Conservation (phyloP, 2,797 vertebrate species). For the Pterois miles region DNA sequence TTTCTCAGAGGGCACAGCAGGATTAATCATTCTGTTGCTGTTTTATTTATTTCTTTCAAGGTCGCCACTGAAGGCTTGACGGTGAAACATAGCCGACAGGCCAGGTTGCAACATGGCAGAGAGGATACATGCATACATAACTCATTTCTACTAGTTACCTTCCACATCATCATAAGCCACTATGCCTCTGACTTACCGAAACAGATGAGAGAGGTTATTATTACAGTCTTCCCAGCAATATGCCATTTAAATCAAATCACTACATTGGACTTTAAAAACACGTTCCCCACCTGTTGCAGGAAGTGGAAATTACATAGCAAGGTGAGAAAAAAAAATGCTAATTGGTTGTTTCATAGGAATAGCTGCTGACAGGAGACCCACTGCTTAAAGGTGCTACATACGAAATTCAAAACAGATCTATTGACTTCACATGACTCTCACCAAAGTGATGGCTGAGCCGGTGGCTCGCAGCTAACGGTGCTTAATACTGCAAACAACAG, state of each 20-base stretch:
- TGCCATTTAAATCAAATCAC: constrained; percentile 67
- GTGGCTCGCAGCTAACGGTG: no score
- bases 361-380: constrained; percentile 18
- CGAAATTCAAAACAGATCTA: background rate
- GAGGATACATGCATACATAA: constrained; percentile 31
- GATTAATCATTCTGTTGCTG: constrained; percentile 27
- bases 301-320: constrained; percentile 65
- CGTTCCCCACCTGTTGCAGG: constrained; percentile 68
- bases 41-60: constrained; percentile 44
- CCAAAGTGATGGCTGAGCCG: background rate
- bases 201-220: constrained; percentile 35
- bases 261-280: constrained; percentile 45
- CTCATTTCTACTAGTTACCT: constrained; percentile 13
- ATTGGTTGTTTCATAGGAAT: constrained; percentile 45
- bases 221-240: constrained; percentile 36
- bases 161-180: constrained; percentile 21
- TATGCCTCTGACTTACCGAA: constrained; percentile 37
- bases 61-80: constrained; percentile 18
- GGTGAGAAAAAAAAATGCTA: constrained; percentile 37
- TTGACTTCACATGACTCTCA: background rate
- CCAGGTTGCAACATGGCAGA: constrained; percentile 32
- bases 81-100: constrained; percentile 43
- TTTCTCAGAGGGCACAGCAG: constrained; percentile 24
- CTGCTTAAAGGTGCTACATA: background rate
- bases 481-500: no score